phyloP scores from a whole-genome alignment of 2,113 vertebrate genomes.

The Carassius carassius region DNA sequence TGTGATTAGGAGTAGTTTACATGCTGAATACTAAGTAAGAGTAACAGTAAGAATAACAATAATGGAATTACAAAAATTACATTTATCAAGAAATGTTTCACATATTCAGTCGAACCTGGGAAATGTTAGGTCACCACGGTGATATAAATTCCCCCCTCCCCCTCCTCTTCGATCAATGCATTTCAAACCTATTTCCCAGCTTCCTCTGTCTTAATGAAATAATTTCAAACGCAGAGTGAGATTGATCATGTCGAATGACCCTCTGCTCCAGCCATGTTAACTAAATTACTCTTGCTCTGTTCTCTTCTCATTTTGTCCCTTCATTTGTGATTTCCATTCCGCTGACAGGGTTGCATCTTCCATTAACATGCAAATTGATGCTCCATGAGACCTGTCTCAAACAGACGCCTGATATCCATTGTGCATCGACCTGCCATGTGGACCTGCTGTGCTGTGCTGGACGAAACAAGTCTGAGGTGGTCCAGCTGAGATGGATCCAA shows the following conservation, averaged over 20 bases:
- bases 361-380: conserved; percentile 66
- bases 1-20: background rate
- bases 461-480: conserved; percentile 35
- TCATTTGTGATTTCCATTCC: conserved; percentile 65
- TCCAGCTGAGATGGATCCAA: background rate
- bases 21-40: background rate
- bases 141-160: conserved; percentile 4
- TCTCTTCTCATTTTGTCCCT: conserved; percentile 30
- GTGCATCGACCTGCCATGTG: conserved; percentile 5
- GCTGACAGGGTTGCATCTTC: conserved; percentile 61
- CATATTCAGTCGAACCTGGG: background rate
- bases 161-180: conserved; percentile 42
- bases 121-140: conserved; percentile 29
- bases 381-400: conserved; percentile 60
- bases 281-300: conserved; percentile 47
- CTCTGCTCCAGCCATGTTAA: conserved; percentile 47
- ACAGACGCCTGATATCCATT: conserved; percentile 52
- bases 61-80: background rate
- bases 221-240: conserved; percentile 47
- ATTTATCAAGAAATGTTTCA: background rate
- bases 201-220: conserved; percentile 46
- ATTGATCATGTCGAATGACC: conserved; percentile 52
- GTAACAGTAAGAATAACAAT: background rate
- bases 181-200: conserved; percentile 38
- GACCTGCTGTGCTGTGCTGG: conserved; percentile 35